phyloP scores from a whole-genome alignment of 2,113 vertebrate genomes.

The Sander lucioperca region DNA sequence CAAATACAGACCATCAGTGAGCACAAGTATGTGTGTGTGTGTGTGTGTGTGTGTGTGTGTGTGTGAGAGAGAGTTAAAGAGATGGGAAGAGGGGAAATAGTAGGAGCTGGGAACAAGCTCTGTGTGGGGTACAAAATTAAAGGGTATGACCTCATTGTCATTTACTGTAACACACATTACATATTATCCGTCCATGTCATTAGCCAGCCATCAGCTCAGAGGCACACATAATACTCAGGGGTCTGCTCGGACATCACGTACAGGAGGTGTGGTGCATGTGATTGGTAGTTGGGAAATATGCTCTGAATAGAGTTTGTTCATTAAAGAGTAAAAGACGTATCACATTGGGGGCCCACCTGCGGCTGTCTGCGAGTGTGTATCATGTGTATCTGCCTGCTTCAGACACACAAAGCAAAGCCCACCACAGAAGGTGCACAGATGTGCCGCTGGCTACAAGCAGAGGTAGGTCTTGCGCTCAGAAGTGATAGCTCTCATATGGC shows the following conservation, averaged over 20 bases:
- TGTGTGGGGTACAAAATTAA: slow-evolving; percentile 76
- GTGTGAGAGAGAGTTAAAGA: slow-evolving; percentile 58
- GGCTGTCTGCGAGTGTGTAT: slow-evolving; percentile 21
- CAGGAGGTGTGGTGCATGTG: slow-evolving; percentile 11
- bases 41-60: slow-evolving; percentile 3
- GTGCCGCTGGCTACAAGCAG: slow-evolving; percentile 76
- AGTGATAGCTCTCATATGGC: slow-evolving; percentile 77
- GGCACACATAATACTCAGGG: slow-evolving; percentile 28
- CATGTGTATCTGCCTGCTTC: slow-evolving; percentile 40
- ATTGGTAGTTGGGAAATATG: slow-evolving; percentile 12
- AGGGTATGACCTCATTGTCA: slow-evolving; percentile 72
- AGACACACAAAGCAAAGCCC: slow-evolving; percentile 47
- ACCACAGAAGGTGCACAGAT: slow-evolving; percentile 86
- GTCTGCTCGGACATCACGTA: slow-evolving; percentile 27
- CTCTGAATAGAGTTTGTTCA: slow-evolving; percentile 35
- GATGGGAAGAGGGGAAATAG: slow-evolving; percentile 7
- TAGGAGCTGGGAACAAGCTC: slow-evolving; percentile 57
- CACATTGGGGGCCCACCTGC: slow-evolving; percentile 51
- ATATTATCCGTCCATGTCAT: slow-evolving; percentile 61
- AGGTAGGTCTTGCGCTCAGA: slow-evolving; percentile 77
- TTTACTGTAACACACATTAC: slow-evolving; percentile 77
- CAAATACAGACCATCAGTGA: slow-evolving; percentile 69
- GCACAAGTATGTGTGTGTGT: slow-evolving; percentile 34
- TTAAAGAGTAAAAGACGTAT: slow-evolving; percentile 38
- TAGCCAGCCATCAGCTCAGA: slow-evolving; percentile 54